Base-by-base conservation (phyloP, 2,113 vertebrate species). In the Cyphomyrus plagiostoma region DNA sequence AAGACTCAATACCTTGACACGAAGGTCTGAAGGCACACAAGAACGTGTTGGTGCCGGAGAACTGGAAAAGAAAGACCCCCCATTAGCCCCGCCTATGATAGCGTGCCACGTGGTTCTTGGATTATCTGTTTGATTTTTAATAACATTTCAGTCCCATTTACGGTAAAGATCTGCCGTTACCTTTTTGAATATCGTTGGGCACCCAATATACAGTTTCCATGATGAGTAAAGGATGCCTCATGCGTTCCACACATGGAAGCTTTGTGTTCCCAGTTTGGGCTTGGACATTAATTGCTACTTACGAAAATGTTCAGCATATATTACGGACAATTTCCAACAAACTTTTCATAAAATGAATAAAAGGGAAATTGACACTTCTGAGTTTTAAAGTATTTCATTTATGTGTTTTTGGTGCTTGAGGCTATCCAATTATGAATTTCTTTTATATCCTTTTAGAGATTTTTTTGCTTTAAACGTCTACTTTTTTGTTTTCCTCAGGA, bases 401-500 rank as follows among this genome's bases (percentile, higher is more conserved):
- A n/a, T 52, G 52, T 87, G 49, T 87, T 30, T 21, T 53, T 30
- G 10, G 26, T 39, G 86, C 86, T 39, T 9, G 17, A 21, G 26
- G 30, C 8, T 13, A 49, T 26, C 21, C 48, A 50, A 52, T 39
- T 53, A 87, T 21, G 11, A 87, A 39, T 53, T 21, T 17, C 26
- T 35, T 87, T 87, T 53, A 17, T 58, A 15, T 58, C n/a, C 46
- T 26, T 50, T 50, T 23, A 48, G 2, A 89, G 21, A 58, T 23
- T n/a, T 58, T 86, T 58, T 89, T 87, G 15, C 13, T 74, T 87
- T 13, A 11, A 26, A 87, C 4, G 3, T 74, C 46, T 77, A 9
- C 39, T 53, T 6, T 70, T 66, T 82, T 92, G 49, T 93, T 92
- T 62, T 49, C 58, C 88, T 74, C 94, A 99, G 98, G 98, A 99